These are phyloP conservation scores for Diplodus puntazzo DNA, from an alignment of 2,797 vertebrate species.

Conservation along the genomic window DNA sequence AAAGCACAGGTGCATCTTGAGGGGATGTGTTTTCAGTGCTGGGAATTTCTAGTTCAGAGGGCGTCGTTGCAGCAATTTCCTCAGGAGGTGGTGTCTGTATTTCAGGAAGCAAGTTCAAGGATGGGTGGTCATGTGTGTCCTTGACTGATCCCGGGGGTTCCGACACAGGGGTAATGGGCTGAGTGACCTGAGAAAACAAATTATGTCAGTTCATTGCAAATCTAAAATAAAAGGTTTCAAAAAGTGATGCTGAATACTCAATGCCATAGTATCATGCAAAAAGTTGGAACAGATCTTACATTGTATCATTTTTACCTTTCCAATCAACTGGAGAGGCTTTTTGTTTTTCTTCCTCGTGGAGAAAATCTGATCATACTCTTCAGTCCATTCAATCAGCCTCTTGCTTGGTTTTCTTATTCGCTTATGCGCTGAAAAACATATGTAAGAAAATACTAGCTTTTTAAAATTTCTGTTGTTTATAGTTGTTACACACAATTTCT, in stretches of 20 bases:
- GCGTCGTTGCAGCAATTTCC: conserved; percentile 58
- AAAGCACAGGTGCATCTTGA: conserved; percentile 74
- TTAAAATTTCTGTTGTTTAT: not conserved
- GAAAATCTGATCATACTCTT: conserved; percentile 96
- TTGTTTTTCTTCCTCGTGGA: conserved; percentile 93
- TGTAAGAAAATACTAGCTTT: not conserved
- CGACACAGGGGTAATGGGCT: conserved; percentile 45
- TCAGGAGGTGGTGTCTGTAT: conserved; percentile 85
- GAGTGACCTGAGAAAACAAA: conserved; percentile 53
- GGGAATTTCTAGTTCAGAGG: conserved; percentile 63
- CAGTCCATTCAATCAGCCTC: conserved; percentile 94
- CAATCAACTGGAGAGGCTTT: conserved; percentile 86
- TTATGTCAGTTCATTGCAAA: not conserved
- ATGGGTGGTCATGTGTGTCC: conserved; percentile 37
- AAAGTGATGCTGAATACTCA: not conserved
- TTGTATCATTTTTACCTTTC: conserved; percentile 78
- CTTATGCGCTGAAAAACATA: conserved; percentile 84
- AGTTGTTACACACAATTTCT: not conserved
- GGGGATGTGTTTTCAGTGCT: conserved; percentile 62
- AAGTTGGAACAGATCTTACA: conserved; percentile 50
- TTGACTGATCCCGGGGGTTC: conserved; percentile 54
- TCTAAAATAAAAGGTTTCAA: not conserved
- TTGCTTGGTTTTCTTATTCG: conserved; percentile 97
- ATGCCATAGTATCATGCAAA: not conserved
- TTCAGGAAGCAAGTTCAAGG: conserved; percentile 75